Evolutionary conservation across 2,113 vertebrate genomes (phyloP).

Genomic region (Panurus biarmicus): DNA sequence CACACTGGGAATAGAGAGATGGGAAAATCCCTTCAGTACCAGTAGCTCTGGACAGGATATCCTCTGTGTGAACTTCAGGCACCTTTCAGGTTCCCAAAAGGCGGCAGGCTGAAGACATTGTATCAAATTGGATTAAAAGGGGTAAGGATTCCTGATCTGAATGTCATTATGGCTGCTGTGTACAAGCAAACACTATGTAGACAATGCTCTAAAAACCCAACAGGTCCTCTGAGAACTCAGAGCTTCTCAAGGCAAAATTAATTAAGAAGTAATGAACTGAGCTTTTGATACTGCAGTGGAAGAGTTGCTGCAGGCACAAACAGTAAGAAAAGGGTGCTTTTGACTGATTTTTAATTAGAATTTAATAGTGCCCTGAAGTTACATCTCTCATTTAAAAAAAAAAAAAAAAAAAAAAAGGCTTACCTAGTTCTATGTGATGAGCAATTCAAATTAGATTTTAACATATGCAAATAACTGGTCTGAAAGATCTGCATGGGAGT

Average conservation of each 20-base stretch:
- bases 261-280: slow-evolving; percentile 60
- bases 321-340: slow-evolving; percentile 12
- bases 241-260: slow-evolving; percentile 58
- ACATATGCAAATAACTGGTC: slow-evolving; percentile 17
- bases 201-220: background rate
- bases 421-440: slow-evolving; percentile 15
- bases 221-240: slow-evolving; percentile 33
- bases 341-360: slow-evolving; percentile 64
- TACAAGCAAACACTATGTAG: background rate
- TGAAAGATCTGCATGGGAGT: background rate
- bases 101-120: background rate
- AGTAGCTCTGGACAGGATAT: background rate
- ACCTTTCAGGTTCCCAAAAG: background rate
- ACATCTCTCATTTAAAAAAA: background rate
- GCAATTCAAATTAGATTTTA: slow-evolving; percentile 48
- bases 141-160: background rate
- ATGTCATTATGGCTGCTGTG: background rate
- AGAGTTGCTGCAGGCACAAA: slow-evolving; percentile 50
- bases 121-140: slow-evolving; percentile 43
- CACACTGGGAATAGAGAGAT: background rate
- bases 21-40: background rate
- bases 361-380: slow-evolving; percentile 57
- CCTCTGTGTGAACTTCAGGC: background rate
- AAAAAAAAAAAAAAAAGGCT: background rate
- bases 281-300: slow-evolving; percentile 19